Base-by-base conservation (phyloP, 2,888 invertebrate species). In the Gandaritis pyraliata region DNA sequence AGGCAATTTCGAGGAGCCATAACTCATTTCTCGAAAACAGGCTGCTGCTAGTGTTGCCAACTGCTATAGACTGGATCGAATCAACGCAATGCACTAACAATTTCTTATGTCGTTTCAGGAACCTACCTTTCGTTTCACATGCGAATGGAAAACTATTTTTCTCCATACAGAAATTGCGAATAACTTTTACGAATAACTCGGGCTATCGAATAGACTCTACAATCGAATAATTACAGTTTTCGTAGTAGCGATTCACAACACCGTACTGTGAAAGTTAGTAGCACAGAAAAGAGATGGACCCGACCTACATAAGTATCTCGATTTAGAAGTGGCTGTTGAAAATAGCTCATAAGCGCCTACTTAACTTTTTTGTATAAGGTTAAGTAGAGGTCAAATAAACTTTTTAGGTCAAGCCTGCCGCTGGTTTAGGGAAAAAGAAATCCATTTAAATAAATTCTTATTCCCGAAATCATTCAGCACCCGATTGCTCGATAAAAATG, bases 1-100 rank as follows among this genome's bases (percentile, higher is more conserved):
- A 85, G 81, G 82, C 83, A 87, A 90, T 90, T 88, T 88, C 83
- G 82, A 80, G 76, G 78, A 85, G 86, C 82, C 85, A 88, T 90
- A 86, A 87, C 79, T 90, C 90, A 90, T 88, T 85, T 83, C 78
- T 76, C 74, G 77, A 81, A 76, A 81, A 77, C 76, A 73, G 73
- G 49, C 50, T 45, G 43, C 13, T 57, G 43, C 36, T 58, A 58
- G 67, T 56, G 64, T 72, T 72, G 74, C 66, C 68, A 63, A 72
- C 45, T 58, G 58, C 29, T 47, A 33, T 18, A 30, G 58, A 54
- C 49, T 46, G 15, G 58, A 23, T 41, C 13, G 13, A 41, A n/a
- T 41, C n/a, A 46, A 46, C 46, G 13, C 8, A 47, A 23, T 23
- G n/a, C 11, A 7, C 47, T 41, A 4, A 7, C n/a, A n/a, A n/a